Percentiles rank a stretch among this genome's conserved stretches.
Conservation (phyloP, 2,113 vertebrate genomes). For the Alethe diademata region DNA sequence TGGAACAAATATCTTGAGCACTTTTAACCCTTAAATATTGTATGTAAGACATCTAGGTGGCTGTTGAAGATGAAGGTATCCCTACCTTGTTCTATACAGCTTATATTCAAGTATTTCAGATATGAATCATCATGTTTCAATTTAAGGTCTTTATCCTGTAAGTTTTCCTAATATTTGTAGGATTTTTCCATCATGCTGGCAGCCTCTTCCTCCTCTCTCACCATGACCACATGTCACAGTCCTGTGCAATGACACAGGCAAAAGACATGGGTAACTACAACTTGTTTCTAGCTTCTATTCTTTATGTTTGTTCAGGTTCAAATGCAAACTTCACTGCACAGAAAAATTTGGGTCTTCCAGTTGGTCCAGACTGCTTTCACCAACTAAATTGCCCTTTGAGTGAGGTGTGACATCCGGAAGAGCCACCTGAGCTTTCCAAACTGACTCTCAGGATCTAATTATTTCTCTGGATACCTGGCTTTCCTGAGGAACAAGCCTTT, state of each 20-base stretch:
- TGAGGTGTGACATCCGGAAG: neutral
- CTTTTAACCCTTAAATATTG: neutral
- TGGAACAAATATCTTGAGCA: neutral
- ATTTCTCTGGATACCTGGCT: neutral
- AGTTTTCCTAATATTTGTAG: neutral
- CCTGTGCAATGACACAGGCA: neutral
- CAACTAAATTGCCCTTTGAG: neutral
- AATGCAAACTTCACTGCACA: neutral
- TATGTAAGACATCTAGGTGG: neutral
- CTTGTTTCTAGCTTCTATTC: neutral
- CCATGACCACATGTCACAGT: fast-evolving
- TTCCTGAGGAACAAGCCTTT: neutral
- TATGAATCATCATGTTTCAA: neutral
- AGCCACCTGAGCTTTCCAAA: neutral
- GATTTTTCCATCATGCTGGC: neutral
- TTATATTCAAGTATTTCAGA: neutral
- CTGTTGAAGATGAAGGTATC: neutral
- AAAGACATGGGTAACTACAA: neutral
- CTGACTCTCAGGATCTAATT: neutral
- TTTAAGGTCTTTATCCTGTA: neutral
- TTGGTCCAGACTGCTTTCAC: neutral
- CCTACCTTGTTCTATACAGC: neutral
- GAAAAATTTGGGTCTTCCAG: neutral
- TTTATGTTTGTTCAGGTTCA: neutral
- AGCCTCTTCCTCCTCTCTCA: neutral